Percentiles rank a stretch among this genome's conserved stretches.
Conservation (phyloP, 2,113 vertebrate genomes). For the Embiotoca jacksoni region DNA sequence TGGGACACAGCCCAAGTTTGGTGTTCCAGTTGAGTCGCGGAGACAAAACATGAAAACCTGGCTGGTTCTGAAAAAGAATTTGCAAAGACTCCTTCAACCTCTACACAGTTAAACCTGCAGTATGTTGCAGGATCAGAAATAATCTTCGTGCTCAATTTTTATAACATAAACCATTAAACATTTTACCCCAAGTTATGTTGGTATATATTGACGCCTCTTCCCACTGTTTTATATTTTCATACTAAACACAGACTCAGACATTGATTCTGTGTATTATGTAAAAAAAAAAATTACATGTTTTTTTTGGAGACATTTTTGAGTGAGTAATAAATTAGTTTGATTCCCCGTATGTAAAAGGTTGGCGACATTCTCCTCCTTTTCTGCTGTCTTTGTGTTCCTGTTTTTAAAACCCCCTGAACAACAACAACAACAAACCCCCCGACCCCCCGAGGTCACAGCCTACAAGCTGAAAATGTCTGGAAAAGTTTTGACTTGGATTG, state of each 20-base stretch:
- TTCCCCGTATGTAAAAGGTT: no score
- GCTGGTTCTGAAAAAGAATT: not conserved
- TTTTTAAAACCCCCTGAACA: no score
- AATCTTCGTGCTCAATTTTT: slow-evolving; percentile 4
- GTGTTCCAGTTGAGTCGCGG: not conserved
- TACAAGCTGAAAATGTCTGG: no score
- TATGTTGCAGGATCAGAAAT: not conserved
- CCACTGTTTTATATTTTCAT: no score
- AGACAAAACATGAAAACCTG: not conserved
- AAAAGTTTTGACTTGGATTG: no score
- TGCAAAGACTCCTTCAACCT: not conserved
- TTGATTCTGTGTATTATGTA: not conserved
- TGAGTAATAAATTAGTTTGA: not conserved
- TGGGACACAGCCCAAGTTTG: not conserved
- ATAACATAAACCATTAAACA: not conserved
- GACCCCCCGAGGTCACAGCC: no score
- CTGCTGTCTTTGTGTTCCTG: no score
- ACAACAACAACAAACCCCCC: no score
- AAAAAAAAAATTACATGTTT: not conserved
- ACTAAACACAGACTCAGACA: not conserved
- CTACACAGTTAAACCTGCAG: not conserved
- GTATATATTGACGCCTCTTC: not conserved
- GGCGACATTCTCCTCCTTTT: no score
- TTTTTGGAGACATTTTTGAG: not conserved
- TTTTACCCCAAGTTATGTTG: not conserved